Percentiles rank a stretch among this genome's conserved stretches.
Evolutionary conservation across 1,140 invertebrate species (phyloP).

Genomic region (Pectinophora gossypiella): DNA sequence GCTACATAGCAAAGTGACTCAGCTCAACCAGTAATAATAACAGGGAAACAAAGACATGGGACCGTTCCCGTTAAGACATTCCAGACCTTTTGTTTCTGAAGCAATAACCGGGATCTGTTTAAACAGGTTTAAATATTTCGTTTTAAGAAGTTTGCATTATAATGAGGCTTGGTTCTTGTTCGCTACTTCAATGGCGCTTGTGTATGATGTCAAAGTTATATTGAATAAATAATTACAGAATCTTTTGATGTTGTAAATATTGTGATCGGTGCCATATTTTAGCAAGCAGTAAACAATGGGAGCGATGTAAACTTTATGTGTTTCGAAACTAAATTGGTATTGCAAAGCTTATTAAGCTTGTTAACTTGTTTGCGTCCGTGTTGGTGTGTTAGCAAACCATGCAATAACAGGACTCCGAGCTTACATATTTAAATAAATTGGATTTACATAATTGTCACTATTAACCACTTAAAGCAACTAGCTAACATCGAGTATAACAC

Average conservation of each 20-base stretch:
- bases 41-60: neutral
- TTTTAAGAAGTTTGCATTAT: neutral
- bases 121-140: too few relatives aligned
- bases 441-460: neutral
- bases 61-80: neutral
- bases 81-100: neutral
- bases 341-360: neutral
- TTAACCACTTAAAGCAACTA: neutral
- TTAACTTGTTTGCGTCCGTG: neutral
- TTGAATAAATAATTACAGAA: too few relatives aligned
- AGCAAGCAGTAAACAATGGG: too few relatives aligned
- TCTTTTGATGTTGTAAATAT: too few relatives aligned
- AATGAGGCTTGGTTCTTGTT: neutral
- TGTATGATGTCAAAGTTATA: too few relatives aligned
- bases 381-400: neutral
- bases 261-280: too few relatives aligned
- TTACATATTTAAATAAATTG: neutral
- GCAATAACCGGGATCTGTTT: neutral
- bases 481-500: constrained; percentile 6
- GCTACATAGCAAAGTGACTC: constrained; percentile 54
- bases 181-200: too few relatives aligned
- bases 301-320: too few relatives aligned
- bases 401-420: neutral
- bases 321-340: neutral
- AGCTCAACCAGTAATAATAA: constrained; percentile 9